Percentiles rank a stretch among this genome's conserved stretches.
phyloP scores from a whole-genome alignment of 1,140 invertebrate genomes.

The Eumaeus atala region DNA sequence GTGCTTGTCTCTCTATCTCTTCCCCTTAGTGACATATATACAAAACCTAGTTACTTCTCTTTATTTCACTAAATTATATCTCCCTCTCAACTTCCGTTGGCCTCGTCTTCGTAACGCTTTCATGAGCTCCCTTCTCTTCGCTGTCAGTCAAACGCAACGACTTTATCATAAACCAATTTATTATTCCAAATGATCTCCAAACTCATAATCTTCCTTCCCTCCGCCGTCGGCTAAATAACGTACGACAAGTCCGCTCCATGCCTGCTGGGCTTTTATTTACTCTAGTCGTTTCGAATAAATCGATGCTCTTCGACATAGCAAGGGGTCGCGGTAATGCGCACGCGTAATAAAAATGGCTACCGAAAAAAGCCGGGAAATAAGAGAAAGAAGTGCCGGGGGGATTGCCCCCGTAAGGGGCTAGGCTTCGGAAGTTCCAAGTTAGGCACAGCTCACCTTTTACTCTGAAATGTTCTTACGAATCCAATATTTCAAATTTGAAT shows the following conservation, averaged over 20 bases:
- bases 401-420: constrained; percentile 25
- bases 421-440: constrained; percentile 11
- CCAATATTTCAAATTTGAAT: too few species aligned
- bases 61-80: too few species aligned
- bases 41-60: too few species aligned
- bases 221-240: background rate
- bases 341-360: constrained; percentile 64
- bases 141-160: background rate
- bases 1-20: too few species aligned
- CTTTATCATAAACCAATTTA: background rate
- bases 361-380: constrained; percentile 63
- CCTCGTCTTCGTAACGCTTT: too few species aligned
- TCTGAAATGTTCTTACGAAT: too few species aligned
- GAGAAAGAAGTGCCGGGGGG: constrained; percentile 55
- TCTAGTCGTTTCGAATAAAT: constrained; percentile 39
- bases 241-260: constrained; percentile 10
- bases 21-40: too few species aligned
- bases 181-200: background rate
- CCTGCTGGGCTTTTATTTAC: constrained; percentile 47
- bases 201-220: background rate
- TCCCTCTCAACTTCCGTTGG: too few species aligned
- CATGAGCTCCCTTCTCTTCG: too few species aligned
- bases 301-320: constrained; percentile 43
- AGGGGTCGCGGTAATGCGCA: constrained; percentile 34
- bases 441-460: constrained; percentile 20